phyloP scores from a whole-genome alignment of 1,140 invertebrate species.

The Bombus superbus region DNA sequence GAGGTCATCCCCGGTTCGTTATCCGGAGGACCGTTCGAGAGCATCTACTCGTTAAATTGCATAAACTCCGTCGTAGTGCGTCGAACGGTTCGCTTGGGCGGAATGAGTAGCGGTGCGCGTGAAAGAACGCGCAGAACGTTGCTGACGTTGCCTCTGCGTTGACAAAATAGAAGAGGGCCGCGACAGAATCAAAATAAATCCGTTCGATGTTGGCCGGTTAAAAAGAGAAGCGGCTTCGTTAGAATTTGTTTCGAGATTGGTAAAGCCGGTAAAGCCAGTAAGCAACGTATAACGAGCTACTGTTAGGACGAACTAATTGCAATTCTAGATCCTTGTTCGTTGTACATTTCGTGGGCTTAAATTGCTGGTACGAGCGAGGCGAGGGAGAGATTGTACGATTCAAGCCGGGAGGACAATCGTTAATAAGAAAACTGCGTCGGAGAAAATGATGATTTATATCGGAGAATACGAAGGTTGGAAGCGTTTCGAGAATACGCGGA shows the following conservation, averaged over 20 bases:
- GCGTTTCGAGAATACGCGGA: no score
- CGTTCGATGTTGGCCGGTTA: background rate
- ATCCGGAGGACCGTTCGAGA: constrained; percentile 1
- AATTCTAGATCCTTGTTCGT: background rate
- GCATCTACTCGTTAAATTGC: constrained; percentile 22
- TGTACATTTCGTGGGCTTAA: background rate
- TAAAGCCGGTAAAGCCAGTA: background rate
- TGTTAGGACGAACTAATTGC: background rate
- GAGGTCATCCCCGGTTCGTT: constrained; percentile 24
- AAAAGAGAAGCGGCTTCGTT: background rate
- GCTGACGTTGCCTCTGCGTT: background rate
- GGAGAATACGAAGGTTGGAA: background rate
- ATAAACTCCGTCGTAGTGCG: constrained; percentile 11
- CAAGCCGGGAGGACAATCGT: no score
- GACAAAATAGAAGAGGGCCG: background rate
- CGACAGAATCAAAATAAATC: constrained; percentile 6
- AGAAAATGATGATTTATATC: background rate
- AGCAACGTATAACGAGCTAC: no score
- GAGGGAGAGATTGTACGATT: rapidly evolving
- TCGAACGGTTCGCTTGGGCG: background rate
- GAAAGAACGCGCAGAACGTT: background rate
- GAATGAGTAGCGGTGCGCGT: no score
- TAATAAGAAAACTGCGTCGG: background rate
- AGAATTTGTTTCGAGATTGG: background rate
- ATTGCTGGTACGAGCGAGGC: background rate